phyloP scores from a whole-genome alignment of 2,888 invertebrate genomes.

The Protodeltote pygarga region DNA sequence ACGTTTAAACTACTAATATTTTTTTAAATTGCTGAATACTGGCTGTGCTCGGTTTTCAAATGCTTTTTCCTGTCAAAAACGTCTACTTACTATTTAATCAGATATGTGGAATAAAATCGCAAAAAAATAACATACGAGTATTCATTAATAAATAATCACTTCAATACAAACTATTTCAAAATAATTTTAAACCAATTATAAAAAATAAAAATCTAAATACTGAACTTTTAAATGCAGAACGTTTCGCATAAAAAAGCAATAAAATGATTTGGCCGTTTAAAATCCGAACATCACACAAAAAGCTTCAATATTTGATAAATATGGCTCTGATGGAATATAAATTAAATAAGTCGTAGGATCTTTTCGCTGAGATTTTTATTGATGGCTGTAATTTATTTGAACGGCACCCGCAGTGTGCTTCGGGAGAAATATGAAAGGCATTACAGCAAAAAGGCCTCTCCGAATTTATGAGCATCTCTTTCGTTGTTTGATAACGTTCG shows the following conservation, averaged over 20 bases:
- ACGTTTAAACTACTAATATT: too few relatives aligned
- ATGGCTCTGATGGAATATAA: constrained; percentile 83
- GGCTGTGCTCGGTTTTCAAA: too few relatives aligned
- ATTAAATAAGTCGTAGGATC: constrained; percentile 85
- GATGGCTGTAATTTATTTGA: constrained; percentile 86
- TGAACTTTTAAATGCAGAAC: constrained; percentile 5
- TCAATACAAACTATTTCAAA: too few relatives aligned
- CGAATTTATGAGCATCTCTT: constrained; percentile 84
- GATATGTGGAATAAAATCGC: too few relatives aligned
- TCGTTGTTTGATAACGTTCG: constrained; percentile 75
- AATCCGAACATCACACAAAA: constrained; percentile 58
- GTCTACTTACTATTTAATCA: too few relatives aligned
- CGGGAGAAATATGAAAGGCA: constrained; percentile 85
- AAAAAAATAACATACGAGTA: too few relatives aligned
- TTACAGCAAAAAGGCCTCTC: constrained; percentile 84
- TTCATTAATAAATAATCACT: too few relatives aligned
- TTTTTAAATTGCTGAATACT: too few relatives aligned
- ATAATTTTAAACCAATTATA: too few relatives aligned
- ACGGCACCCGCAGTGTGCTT: constrained; percentile 83
- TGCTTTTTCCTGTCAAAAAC: too few relatives aligned
- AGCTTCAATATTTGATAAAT: constrained; percentile 80
- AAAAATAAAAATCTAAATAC: too few relatives aligned
- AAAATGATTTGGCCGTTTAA: constrained; percentile 51
- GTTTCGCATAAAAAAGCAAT: constrained; percentile 29
- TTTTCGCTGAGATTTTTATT: constrained; percentile 84